Conservation (phyloP, 2,113 vertebrate species). For the Rhagologus leucostigma region DNA sequence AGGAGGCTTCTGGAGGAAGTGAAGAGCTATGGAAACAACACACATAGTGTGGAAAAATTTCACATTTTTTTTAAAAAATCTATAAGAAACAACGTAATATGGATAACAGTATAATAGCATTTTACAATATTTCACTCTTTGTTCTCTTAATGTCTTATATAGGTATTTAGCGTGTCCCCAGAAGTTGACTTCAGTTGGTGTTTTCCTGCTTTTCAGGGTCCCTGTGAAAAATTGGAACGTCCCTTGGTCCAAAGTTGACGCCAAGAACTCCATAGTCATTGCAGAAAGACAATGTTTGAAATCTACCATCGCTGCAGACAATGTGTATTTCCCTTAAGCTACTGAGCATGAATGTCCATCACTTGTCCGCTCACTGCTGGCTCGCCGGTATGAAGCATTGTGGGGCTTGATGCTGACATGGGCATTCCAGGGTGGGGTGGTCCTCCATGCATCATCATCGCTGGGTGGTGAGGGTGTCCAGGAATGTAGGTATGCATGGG, state of each 20-base stretch:
- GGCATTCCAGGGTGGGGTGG: slow-evolving; percentile 87
- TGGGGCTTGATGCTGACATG: slow-evolving; percentile 85
- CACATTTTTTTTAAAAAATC: slow-evolving; percentile 99
- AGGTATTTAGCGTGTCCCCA: slow-evolving; percentile 93
- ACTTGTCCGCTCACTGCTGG: slow-evolving; percentile 85
- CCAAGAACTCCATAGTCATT: slow-evolving; percentile 86
- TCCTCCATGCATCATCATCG: slow-evolving; percentile 87
- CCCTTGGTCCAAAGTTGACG: slow-evolving; percentile 85
- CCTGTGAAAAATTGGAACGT: slow-evolving; percentile 85
- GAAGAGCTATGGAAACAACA: slow-evolving; percentile 91
- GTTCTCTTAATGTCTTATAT: slow-evolving; percentile 95
- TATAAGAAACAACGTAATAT: slow-evolving; percentile 99
- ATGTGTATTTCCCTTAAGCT: slow-evolving; percentile 82
- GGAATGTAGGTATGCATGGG: slow-evolving; percentile 88
- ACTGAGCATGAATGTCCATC: slow-evolving; percentile 88
- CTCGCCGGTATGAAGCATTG: slow-evolving; percentile 81
- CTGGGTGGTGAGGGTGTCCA: slow-evolving; percentile 87
- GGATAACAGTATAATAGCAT: slow-evolving; percentile 99
- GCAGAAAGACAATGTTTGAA: slow-evolving; percentile 83
- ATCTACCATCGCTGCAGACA: slow-evolving; percentile 77
- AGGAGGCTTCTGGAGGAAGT: slow-evolving; percentile 88
- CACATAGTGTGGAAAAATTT: slow-evolving; percentile 99
- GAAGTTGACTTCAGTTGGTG: slow-evolving; percentile 86
- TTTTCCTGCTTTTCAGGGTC: slow-evolving; percentile 86
- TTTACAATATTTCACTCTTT: slow-evolving; percentile 99